phyloP scores from a whole-genome alignment of 2,113 vertebrate species.

The Archocentrus centrarchus region DNA sequence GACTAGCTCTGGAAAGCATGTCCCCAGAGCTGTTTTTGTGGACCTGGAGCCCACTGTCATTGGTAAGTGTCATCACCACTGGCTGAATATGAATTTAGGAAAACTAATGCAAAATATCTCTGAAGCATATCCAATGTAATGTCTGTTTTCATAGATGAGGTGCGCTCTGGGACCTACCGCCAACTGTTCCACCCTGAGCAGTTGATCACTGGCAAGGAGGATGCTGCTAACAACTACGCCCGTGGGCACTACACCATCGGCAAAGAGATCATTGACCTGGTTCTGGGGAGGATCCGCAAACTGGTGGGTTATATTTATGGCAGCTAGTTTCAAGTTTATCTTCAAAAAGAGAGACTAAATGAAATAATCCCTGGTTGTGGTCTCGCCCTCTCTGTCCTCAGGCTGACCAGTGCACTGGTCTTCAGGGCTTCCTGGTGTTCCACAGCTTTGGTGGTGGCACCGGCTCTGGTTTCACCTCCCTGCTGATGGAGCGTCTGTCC shows the following conservation, averaged over 20 bases:
- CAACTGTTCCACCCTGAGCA: conserved; percentile 79
- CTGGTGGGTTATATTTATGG: conserved; percentile 68
- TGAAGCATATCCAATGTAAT: not conserved
- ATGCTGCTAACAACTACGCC: conserved; percentile 80
- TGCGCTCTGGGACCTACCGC: conserved; percentile 80
- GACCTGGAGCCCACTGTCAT: conserved; percentile 74
- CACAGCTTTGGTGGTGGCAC: too few species aligned
- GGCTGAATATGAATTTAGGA: not conserved
- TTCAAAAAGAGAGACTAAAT: conserved; percentile 79
- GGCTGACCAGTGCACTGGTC: too few species aligned
- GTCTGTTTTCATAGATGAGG: conserved; percentile 26
- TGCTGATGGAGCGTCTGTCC: conserved; percentile 94
- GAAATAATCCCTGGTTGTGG: conserved; percentile 21
- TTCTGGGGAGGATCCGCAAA: conserved; percentile 84
- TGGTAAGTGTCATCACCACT: conserved; percentile 31
- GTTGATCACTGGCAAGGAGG: conserved; percentile 80
- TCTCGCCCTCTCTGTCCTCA: conserved; percentile 56
- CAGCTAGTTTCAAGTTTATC: too few species aligned
- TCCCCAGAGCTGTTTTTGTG: conserved; percentile 84
- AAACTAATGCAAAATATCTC: not conserved
- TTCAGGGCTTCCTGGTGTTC: too few species aligned
- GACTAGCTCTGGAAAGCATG: conserved; percentile 85
- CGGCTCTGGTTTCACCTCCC: conserved; percentile 74
- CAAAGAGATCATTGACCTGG: conserved; percentile 77
- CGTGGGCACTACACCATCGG: conserved; percentile 65